Base-by-base conservation (phyloP, 1,140 invertebrate species). In the Zophobas atratus region DNA sequence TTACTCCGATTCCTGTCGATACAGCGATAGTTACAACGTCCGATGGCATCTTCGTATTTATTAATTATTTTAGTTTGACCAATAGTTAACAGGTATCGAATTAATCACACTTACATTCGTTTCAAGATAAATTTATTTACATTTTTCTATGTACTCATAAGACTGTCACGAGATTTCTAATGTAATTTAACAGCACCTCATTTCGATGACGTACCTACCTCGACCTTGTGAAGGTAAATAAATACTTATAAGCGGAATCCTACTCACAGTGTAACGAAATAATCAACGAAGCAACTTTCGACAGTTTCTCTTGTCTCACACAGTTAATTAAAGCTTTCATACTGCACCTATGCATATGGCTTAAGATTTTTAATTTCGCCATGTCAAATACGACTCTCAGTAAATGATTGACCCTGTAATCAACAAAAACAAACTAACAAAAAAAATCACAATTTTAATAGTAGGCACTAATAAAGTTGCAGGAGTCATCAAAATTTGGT, bases 1-100 rank as follows among this genome's bases (percentile, higher is more conserved):
- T 89, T 8, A 91, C 84, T 75, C 90, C 89, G 36, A 91, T 85
- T 2, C 90, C 88, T 0, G 89, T 87, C 0, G 88, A 86, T 39
- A 91, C 83, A 1, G 87, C 88, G 57, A 90, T 78, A 1, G 85
- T 81, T 0, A 87, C 75, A 0, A 88, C 87, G 79, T 90, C 89
- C 1, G 88, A 87, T 84, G 85, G 84, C 84, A 86, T 86, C 56
- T 79, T 82, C 48, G 39, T 51, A 33, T 56, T 53, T 41, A 35
- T 6, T 53, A 77, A 82, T 46, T 78, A 48, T 38, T 49, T 74
- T 35, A 60, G n/a, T 33, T 67, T 53, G 20, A 20, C 20, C 20
- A 20, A 20, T 41, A 63, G 74, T 49, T 78, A 76, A 77, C 72
- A 81, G 53, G 74, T 80, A 56, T 77, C 49, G 36, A 6, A 74